These are phyloP conservation scores for Frankliniella intonsa DNA, from an alignment of 2,888 invertebrate species.

Conservation along the genomic window DNA sequence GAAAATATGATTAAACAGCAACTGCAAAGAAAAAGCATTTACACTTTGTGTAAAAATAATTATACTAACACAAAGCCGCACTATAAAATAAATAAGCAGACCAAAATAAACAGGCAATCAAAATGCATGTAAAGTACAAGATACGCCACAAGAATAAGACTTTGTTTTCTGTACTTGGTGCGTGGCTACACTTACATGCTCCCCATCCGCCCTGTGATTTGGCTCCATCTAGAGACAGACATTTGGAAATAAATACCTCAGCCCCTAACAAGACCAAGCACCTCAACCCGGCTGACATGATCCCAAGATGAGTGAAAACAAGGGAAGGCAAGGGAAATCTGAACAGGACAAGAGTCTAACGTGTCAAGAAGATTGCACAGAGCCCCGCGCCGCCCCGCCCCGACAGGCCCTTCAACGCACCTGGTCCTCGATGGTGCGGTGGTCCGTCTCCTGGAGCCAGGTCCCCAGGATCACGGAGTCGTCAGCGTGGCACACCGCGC, in stretches of 20 bases:
- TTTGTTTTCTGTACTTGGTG: slow-evolving; percentile 38
- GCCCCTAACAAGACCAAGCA: not conserved
- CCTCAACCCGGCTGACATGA: no score
- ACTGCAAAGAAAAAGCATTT: no score
- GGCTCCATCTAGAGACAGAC: slow-evolving; percentile 67
- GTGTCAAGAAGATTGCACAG: slow-evolving; percentile 25
- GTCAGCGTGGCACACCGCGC: slow-evolving; percentile 79
- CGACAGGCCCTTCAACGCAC: slow-evolving; percentile 56
- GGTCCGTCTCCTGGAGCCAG: slow-evolving; percentile 94
- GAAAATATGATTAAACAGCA: not conserved
- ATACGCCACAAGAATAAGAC: slow-evolving; percentile 29
- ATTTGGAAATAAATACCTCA: slow-evolving; percentile 29
- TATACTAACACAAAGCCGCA: not conserved
- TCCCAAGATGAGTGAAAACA: no score
- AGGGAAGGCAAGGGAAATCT: no score
- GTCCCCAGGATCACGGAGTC: slow-evolving; percentile 90
- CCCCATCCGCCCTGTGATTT: slow-evolving; percentile 73
- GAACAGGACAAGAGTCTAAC: no score
- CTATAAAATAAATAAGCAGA: not conserved
- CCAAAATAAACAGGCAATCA: not conserved
- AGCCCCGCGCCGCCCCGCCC: not conserved
- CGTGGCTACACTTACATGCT: slow-evolving; percentile 63
- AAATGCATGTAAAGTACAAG: not conserved
- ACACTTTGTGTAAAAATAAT: not conserved
- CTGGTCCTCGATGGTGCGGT: slow-evolving; percentile 95